Conservation (phyloP, 1,140 invertebrate genomes). For the Listronotus bonariensis region DNA sequence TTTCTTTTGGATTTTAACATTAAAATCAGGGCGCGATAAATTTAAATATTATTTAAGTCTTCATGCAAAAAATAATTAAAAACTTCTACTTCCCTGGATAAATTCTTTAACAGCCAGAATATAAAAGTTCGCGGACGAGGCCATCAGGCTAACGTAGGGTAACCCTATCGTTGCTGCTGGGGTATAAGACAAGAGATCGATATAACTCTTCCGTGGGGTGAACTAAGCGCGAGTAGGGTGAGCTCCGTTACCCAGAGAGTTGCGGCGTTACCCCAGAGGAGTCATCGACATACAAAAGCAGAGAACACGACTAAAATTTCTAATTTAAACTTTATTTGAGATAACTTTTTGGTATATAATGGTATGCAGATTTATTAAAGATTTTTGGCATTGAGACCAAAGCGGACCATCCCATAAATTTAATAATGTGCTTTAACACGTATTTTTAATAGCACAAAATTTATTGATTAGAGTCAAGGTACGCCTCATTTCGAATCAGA, state of each 20-base stretch:
- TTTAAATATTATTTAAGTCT: neutral
- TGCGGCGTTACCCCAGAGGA: constrained; percentile 19
- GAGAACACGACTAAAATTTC: neutral
- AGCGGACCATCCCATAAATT: too few species aligned
- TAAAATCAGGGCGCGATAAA: too few species aligned
- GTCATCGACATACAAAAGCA: constrained; percentile 5
- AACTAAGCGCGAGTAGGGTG: constrained; percentile 49
- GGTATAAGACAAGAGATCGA: constrained; percentile 56
- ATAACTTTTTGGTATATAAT: too few species aligned
- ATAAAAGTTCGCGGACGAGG: constrained; percentile 19
- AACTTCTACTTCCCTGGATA: constrained; percentile 11
- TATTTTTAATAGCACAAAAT: too few species aligned
- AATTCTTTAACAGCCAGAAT: constrained; percentile 39
- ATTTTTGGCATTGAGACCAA: too few species aligned
- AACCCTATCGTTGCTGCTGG: constrained; percentile 53
- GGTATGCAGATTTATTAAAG: too few species aligned
- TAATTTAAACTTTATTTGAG: too few species aligned
- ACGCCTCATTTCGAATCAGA: too few species aligned
- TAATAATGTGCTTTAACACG: too few species aligned
- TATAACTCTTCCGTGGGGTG: constrained; percentile 58
- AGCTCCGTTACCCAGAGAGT: constrained; percentile 42
- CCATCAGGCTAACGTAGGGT: constrained; percentile 43
- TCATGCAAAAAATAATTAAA: constrained; percentile 12
- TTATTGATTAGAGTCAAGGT: too few species aligned
- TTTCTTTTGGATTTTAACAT: too few species aligned